Percentiles rank a stretch among this genome's conserved stretches.
phyloP scores from a whole-genome alignment of 2,888 invertebrate genomes.

The Drosophila falleni region DNA sequence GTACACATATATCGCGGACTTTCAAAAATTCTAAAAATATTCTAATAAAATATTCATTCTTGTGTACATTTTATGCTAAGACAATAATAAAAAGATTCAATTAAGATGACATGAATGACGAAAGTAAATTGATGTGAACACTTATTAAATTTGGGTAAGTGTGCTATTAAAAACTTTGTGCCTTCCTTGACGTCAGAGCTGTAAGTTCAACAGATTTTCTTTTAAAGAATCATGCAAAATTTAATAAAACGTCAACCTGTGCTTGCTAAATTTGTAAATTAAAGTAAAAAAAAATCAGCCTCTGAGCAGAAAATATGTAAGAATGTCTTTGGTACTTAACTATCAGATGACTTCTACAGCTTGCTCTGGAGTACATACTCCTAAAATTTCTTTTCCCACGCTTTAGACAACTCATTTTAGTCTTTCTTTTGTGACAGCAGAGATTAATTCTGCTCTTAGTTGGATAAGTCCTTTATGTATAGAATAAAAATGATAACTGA shows the following conservation, averaged over 20 bases:
- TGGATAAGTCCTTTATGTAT: neutral
- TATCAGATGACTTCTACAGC: neutral
- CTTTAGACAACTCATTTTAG: neutral
- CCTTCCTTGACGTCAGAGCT: neutral
- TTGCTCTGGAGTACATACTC: neutral
- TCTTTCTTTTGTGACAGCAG: neutral
- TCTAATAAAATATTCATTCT: neutral
- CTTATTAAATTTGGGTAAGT: neutral
- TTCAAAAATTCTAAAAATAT: neutral
- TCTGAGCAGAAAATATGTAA: neutral
- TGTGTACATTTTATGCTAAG: neutral
- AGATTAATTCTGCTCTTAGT: too few species aligned
- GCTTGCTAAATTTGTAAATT: slow-evolving; percentile 1
- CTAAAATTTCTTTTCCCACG: neutral
- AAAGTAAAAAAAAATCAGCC: slow-evolving; percentile 7
- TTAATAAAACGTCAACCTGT: slow-evolving; percentile 10
- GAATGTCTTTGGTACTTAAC: neutral
- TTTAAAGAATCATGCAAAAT: neutral
- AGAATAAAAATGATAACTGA: neutral
- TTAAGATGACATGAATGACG: neutral
- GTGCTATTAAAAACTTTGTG: neutral
- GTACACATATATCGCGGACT: neutral
- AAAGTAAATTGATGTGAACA: neutral
- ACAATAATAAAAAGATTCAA: neutral
- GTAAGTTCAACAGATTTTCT: neutral